Base-by-base conservation (phyloP, 1,140 invertebrate genomes). In the Meloidogyne hapla region DNA sequence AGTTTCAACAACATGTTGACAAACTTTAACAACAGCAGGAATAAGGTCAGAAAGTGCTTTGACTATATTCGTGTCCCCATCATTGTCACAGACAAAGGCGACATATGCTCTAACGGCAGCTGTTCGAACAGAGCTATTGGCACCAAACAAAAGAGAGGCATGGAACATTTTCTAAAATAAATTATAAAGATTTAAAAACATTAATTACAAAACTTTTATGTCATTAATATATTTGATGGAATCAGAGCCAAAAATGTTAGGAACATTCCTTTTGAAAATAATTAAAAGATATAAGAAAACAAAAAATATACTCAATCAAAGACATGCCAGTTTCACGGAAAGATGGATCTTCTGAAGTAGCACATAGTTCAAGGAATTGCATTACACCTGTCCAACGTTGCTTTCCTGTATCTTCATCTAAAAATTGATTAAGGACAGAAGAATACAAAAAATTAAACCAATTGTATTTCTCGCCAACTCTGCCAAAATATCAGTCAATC, bases 351-450 rank as follows among this genome's bases (percentile, higher is more conserved):
- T 91, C 89, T 77, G 93, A 92, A 88, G 92, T 94, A 18, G 93
- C 94, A 89, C 94, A 94, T 85, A 94, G 92, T 89, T 97, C 98
- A 83, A 99, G 90, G 88, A 97, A 98, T 87, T 95, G 92, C 33
- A 99, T 90, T 86, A 98, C 94, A 87, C 98, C 95, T 28, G 94
- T 94, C 96, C 96, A 99, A 77, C 92, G 91, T 88, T 97, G 97
- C 84, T 94, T 94, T 33, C 94, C 94, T 87, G 96, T 93, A 81
- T 98, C 95, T 88, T 98, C 95, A 89, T 83, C 48, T 88, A 70
- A 83, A 76, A 69, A 21, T 12, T 3, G 21, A n/a, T 2, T 38
- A 69, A 73, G 9, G 75, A 2, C 62, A 13, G 25, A 21, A 10
- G 3, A 21, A 68, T 8, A 74, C 2, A 68, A 66, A 74, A 15